These are phyloP conservation scores for Spodoptera picta DNA, from an alignment of 2,888 invertebrate species.

Conservation along the genomic window DNA sequence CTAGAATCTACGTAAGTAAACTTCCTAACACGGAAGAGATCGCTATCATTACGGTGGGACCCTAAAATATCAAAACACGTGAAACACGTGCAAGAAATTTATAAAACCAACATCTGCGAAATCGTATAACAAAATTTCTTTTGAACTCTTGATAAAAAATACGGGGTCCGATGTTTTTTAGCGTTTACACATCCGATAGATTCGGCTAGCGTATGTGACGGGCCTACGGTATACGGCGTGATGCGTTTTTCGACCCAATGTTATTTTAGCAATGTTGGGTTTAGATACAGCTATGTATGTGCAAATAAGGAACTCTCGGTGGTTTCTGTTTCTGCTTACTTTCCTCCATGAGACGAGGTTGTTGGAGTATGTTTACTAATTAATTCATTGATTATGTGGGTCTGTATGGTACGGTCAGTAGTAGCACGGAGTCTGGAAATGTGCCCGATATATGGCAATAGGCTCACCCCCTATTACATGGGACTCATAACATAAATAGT, in stretches of 20 bases:
- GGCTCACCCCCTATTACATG: too few relatives aligned
- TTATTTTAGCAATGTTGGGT: background rate
- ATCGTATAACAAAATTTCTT: slow-evolving; percentile 79
- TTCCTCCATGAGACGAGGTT: too few relatives aligned
- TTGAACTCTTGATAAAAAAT: slow-evolving; percentile 73
- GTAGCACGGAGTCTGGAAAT: too few relatives aligned
- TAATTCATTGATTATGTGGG: too few relatives aligned
- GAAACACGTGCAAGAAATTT: slow-evolving; percentile 87
- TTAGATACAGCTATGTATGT: background rate
- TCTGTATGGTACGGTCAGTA: too few relatives aligned
- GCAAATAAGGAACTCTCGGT: too few relatives aligned
- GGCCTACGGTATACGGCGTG: slow-evolving; percentile 45
- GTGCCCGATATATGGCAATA: too few relatives aligned
- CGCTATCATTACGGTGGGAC: slow-evolving; percentile 21
- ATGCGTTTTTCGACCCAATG: slow-evolving; percentile 30
- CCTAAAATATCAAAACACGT: slow-evolving; percentile 77
- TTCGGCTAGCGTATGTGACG: slow-evolving; percentile 70
- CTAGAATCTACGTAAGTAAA: too few relatives aligned
- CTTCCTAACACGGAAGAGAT: background rate
- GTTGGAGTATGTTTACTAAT: background rate
- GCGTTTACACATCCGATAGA: slow-evolving; percentile 80
- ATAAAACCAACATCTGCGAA: slow-evolving; percentile 88
- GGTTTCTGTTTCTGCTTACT: too few relatives aligned
- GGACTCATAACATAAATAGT: too few relatives aligned
- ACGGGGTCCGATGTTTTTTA: slow-evolving; percentile 76